phyloP scores from a whole-genome alignment of 1,140 invertebrate species.

The Centruroides sculpturatus region DNA sequence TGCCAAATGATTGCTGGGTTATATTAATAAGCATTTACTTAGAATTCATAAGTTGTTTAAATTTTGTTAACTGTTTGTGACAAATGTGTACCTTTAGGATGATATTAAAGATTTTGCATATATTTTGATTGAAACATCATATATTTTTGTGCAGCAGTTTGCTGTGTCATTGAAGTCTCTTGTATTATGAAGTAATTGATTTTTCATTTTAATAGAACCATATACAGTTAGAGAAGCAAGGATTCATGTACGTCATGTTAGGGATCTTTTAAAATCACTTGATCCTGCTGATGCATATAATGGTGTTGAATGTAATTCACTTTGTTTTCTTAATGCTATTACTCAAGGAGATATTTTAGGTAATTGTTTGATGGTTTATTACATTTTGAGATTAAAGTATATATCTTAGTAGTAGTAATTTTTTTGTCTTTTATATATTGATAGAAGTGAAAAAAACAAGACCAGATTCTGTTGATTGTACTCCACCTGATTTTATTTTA shows the following conservation, averaged over 20 bases:
- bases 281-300: slow-evolving; percentile 89
- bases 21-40: no score
- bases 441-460: slow-evolving; percentile 74
- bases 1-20: no score
- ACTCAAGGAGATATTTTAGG: slow-evolving; percentile 66
- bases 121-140: no score
- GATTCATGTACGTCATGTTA: slow-evolving; percentile 90
- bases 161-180: no score
- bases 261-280: slow-evolving; percentile 86
- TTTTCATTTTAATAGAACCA: slow-evolving; percentile 51
- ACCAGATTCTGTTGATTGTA: slow-evolving; percentile 84
- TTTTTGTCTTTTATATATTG: background rate
- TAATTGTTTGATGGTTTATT: background rate
- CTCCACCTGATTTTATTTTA: slow-evolving; percentile 91
- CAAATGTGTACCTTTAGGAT: no score
- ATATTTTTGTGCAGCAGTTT: no score
- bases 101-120: no score
- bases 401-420: background rate
- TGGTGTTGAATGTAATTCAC: slow-evolving; percentile 86
- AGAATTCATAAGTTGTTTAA: no score
- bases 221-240: slow-evolving; percentile 95
- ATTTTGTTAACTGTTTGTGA: no score
- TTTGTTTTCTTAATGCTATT: slow-evolving; percentile 86
- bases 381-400: no score
- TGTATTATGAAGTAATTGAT: no score